phyloP scores from a whole-genome alignment of 2,888 invertebrate species.

The Agrochola circellaris region DNA sequence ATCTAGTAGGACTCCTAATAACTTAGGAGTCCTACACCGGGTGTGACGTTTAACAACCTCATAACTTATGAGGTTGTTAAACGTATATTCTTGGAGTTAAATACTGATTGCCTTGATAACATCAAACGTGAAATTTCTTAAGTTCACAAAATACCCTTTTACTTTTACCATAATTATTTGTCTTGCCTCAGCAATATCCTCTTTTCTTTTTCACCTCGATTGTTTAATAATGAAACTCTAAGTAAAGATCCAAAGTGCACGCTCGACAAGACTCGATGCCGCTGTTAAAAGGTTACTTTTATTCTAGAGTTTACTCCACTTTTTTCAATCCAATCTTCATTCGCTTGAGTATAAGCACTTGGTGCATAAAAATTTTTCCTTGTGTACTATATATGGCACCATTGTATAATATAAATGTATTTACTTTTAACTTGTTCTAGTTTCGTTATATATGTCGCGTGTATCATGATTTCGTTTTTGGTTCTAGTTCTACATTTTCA shows the following conservation, averaged over 20 bases:
- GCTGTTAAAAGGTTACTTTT: conserved; percentile 50
- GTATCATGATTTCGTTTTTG: neutral
- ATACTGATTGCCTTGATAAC: conserved; percentile 25
- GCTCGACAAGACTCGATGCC: conserved; percentile 48
- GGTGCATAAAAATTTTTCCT: conserved; percentile 52
- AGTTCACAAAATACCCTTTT: conserved; percentile 11
- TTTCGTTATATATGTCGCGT: neutral
- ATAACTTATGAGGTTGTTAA: conserved; percentile 21
- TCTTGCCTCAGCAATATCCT: conserved; percentile 2
- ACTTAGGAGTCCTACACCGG: too few relatives aligned
- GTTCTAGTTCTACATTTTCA: neutral
- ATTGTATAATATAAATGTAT: conserved; percentile 31
- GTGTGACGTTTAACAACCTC: too few relatives aligned
- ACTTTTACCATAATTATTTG: conserved; percentile 33
- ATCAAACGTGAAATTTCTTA: conserved; percentile 16
- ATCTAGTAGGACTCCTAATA: conserved; percentile 25
- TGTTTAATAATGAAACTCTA: conserved; percentile 48
- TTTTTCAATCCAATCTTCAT: conserved; percentile 65
- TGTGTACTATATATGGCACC: conserved; percentile 19
- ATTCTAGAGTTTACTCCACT: conserved; percentile 37
- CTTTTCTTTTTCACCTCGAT: conserved; percentile 14
- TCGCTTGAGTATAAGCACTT: conserved; percentile 56
- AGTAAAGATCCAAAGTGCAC: conserved; percentile 51
- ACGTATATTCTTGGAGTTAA: conserved; percentile 12
- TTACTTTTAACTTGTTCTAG: conserved; percentile 8